These are phyloP conservation scores for Microctenopoma steveboyesi DNA, from an alignment of 2,797 vertebrate genomes.

Conservation along the genomic window DNA sequence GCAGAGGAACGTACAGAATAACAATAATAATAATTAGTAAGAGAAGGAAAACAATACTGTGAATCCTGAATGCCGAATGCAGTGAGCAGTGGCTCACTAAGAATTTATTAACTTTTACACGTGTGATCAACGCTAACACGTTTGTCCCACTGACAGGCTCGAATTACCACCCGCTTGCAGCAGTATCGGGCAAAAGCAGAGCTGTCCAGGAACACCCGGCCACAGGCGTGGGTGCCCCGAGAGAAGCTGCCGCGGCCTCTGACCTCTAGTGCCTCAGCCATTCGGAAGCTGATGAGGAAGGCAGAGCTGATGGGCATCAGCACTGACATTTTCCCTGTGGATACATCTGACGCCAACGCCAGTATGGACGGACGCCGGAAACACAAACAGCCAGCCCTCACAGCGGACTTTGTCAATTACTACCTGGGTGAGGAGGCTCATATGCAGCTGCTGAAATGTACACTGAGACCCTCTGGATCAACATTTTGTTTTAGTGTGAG, in stretches of 20 bases:
- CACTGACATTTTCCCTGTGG: constrained; percentile 97
- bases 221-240: constrained; percentile 97
- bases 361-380: constrained; percentile 95
- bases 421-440: constrained; percentile 89
- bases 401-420: constrained; percentile 98
- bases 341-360: constrained; percentile 94
- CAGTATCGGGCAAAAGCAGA: constrained; percentile 97
- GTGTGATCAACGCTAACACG: background rate
- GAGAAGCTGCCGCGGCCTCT: constrained; percentile 96
- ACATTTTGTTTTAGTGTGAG: background rate
- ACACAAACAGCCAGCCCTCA: constrained; percentile 96
- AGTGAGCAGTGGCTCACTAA: background rate
- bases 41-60: no score
- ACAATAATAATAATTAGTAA: no score
- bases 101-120: background rate
- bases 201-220: constrained; percentile 92
- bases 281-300: constrained; percentile 97
- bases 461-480: background rate
- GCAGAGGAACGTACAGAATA: no score
- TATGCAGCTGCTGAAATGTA: background rate
- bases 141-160: constrained; percentile 81
- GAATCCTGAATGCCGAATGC: no score
- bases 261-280: constrained; percentile 97
- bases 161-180: constrained; percentile 94
- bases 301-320: constrained; percentile 98